Conservation (phyloP, 30 jellyfish, hydroid and myxozoan species). For the Rhopilema esculentum region DNA sequence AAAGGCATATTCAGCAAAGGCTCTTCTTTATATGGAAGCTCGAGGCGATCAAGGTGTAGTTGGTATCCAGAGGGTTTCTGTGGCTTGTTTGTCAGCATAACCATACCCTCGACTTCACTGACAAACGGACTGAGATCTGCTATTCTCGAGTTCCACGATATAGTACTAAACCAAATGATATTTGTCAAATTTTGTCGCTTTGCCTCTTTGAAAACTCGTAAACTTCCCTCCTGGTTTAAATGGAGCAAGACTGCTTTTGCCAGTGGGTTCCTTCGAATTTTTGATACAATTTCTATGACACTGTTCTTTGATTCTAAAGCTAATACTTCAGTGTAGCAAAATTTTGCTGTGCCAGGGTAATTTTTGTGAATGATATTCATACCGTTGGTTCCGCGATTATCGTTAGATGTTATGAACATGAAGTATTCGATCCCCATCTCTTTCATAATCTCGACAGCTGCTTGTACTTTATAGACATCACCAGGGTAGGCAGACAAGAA, state of each 20-base stretch:
- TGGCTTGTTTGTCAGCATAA: slow-evolving; percentile 44
- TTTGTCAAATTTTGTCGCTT: slow-evolving; percentile 53
- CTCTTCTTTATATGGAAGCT: slow-evolving; percentile 40
- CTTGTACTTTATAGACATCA: slow-evolving; percentile 56
- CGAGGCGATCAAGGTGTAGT: slow-evolving; percentile 45
- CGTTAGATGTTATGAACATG: slow-evolving; percentile 71
- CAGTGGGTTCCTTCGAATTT: slow-evolving; percentile 50
- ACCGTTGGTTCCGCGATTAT: slow-evolving; percentile 63
- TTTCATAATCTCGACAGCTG: slow-evolving; percentile 73
- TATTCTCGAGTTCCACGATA: slow-evolving; percentile 44
- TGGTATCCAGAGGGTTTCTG: slow-evolving; percentile 56
- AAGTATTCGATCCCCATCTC: slow-evolving; percentile 66
- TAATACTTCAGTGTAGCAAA: slow-evolving; percentile 31
- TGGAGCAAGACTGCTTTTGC: slow-evolving; percentile 82
- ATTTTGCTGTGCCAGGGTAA: slow-evolving; percentile 2
- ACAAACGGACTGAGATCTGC: slow-evolving; percentile 33
- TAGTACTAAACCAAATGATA: slow-evolving; percentile 71
- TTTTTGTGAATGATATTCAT: slow-evolving; percentile 19
- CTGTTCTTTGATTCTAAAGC: slow-evolving; percentile 6
- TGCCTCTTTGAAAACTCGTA: slow-evolving; percentile 63
- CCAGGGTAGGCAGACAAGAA: slow-evolving; percentile 83
- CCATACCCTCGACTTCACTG: slow-evolving; percentile 82
- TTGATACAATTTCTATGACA: slow-evolving; percentile 35
- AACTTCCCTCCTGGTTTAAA: slow-evolving; percentile 25
- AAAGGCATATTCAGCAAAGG: slow-evolving; percentile 59